phyloP scores from a whole-genome alignment of 2,113 vertebrate species.

The Caloenas nicobarica region DNA sequence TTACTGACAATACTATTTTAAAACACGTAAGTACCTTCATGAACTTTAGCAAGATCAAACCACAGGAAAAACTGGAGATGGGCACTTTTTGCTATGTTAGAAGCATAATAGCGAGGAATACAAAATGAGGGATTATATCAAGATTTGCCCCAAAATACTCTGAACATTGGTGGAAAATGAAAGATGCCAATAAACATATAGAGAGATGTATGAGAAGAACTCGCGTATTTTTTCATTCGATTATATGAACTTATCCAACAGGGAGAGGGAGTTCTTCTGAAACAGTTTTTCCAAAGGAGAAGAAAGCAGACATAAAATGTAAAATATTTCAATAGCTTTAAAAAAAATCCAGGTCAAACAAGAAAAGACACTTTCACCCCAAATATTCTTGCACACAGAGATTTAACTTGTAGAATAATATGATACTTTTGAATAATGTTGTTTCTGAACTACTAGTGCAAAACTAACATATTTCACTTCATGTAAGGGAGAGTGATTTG shows the following conservation, averaged over 20 bases:
- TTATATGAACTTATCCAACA: not conserved
- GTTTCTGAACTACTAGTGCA: not conserved
- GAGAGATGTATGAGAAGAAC: not conserved
- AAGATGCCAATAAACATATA: not conserved
- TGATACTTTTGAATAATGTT: not conserved
- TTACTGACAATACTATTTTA: not conserved
- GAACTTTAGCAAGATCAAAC: conserved; percentile 25
- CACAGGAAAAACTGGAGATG: not conserved
- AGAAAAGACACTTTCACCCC: not conserved
- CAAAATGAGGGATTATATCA: not conserved
- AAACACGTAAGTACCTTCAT: conserved; percentile 31
- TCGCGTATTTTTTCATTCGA: not conserved
- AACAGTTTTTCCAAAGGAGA: not conserved
- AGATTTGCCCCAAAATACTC: not conserved
- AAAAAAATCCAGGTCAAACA: not conserved
- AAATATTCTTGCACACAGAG: not conserved
- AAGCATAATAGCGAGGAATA: not conserved
- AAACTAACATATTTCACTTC: not conserved
- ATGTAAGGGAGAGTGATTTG: not conserved
- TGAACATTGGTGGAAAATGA: not conserved
- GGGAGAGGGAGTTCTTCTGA: not conserved
- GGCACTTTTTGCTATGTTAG: not conserved
- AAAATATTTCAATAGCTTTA: not conserved
- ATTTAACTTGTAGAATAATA: not conserved
- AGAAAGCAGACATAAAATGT: not conserved